Evolutionary conservation across 30 jellyfish, hydroid and myxozoan species (phyloP).

Genomic region (Aurelia aurita): DNA sequence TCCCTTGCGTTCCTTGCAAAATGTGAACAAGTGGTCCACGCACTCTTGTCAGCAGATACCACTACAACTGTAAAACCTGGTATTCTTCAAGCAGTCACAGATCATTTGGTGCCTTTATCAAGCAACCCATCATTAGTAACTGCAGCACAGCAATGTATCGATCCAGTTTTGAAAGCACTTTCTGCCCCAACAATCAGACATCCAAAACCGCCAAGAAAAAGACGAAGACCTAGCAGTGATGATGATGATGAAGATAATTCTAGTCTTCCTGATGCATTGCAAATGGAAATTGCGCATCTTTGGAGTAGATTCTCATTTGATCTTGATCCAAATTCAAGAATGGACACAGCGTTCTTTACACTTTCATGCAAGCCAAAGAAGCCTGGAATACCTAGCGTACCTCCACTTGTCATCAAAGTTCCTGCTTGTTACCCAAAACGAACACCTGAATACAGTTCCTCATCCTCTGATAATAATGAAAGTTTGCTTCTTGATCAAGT

Average conservation of each 20-base stretch:
- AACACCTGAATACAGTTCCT: slow-evolving; percentile 49
- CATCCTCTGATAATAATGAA: slow-evolving; percentile 11
- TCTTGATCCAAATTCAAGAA: slow-evolving; percentile 16
- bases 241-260: slow-evolving; percentile 43
- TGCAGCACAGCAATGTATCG: slow-evolving; percentile 65
- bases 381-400: slow-evolving; percentile 41
- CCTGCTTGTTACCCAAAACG: slow-evolving; percentile 67
- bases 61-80: slow-evolving; percentile 42
- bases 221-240: slow-evolving; percentile 27
- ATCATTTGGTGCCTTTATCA: slow-evolving; percentile 57
- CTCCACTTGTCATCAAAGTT: slow-evolving; percentile 53
- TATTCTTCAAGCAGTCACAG: slow-evolving; percentile 61
- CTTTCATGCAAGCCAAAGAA: slow-evolving; percentile 51
- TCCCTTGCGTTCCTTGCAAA: slow-evolving; percentile 25
- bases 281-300: slow-evolving; percentile 75
- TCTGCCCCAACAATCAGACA: slow-evolving; percentile 63
- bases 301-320: slow-evolving; percentile 66
- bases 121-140: slow-evolving; percentile 42
- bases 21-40: slow-evolving; percentile 59
- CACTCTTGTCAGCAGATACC: slow-evolving; percentile 51
- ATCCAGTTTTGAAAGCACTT: slow-evolving; percentile 52
- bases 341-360: slow-evolving; percentile 41
- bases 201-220: slow-evolving; percentile 71
- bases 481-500: slow-evolving; percentile 21
- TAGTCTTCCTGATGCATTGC: slow-evolving; percentile 68